Evolutionary conservation across 2,797 vertebrate genomes (phyloP).

Genomic region (Arremon brunneinucha): DNA sequence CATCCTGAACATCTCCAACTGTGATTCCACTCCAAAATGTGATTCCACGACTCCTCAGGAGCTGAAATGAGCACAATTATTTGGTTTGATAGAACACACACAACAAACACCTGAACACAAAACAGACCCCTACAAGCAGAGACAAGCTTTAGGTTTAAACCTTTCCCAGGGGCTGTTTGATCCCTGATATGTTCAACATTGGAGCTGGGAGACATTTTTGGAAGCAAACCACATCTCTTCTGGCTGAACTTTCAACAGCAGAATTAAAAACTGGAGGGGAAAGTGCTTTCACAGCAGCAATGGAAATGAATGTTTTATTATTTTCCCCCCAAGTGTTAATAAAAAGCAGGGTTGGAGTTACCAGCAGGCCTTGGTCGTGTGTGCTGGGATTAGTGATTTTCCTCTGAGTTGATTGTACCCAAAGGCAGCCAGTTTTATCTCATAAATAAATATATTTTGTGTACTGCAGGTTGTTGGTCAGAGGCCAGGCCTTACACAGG

Average conservation of each 20-base stretch:
- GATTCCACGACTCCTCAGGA: neutral
- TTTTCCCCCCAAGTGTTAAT: slow-evolving; percentile 43
- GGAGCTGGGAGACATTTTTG: neutral
- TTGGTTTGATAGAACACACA: neutral
- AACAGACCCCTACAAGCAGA: neutral
- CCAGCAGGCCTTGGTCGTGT: neutral
- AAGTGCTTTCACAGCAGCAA: neutral
- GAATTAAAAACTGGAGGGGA: neutral
- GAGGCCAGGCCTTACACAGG: neutral
- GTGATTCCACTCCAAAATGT: too few species aligned
- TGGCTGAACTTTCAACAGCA: neutral
- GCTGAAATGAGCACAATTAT: neutral
- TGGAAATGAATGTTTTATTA: slow-evolving; percentile 48
- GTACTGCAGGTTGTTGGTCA: neutral
- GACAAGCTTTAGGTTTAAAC: neutral
- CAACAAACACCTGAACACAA: neutral
- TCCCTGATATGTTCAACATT: neutral
- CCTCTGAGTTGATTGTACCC: neutral
- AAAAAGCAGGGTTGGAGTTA: neutral
- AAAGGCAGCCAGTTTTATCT: neutral
- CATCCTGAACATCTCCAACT: neutral
- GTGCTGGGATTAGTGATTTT: slow-evolving; percentile 1
- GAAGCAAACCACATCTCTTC: neutral
- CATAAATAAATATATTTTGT: neutral
- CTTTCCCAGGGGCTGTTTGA: neutral